phyloP scores from a whole-genome alignment of 2,797 vertebrate genomes.

The Anas acuta region DNA sequence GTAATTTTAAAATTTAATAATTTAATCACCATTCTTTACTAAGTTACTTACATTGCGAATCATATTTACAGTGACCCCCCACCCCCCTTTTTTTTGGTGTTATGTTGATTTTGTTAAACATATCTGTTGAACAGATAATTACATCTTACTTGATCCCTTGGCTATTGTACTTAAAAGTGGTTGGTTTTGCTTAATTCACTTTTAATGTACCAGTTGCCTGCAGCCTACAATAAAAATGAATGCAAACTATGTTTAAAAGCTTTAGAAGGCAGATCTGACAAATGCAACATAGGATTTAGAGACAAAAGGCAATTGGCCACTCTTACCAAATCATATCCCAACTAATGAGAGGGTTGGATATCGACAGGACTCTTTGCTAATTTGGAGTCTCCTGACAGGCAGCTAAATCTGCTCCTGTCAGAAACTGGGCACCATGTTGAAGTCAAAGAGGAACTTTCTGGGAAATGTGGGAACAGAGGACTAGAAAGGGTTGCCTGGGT shows the following conservation, averaged over 20 bases:
- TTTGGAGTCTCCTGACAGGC: slow-evolving; percentile 15
- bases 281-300: slow-evolving; percentile 44
- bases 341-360: slow-evolving; percentile 57
- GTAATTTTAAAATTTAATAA: slow-evolving; percentile 4
- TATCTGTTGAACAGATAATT: not conserved
- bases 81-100: not conserved
- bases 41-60: not conserved
- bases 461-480: not conserved
- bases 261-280: slow-evolving; percentile 62
- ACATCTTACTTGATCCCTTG: slow-evolving; percentile 5
- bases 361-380: not conserved
- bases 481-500: not conserved
- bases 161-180: slow-evolving; percentile 33
- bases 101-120: slow-evolving; percentile 21
- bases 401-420: slow-evolving; percentile 35
- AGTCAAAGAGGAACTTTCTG: slow-evolving; percentile 37
- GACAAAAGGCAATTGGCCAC: slow-evolving; percentile 37
- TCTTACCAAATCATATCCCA: slow-evolving; percentile 53
- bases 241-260: slow-evolving; percentile 44
- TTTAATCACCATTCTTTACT: not conserved
- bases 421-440: slow-evolving; percentile 15
- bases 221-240: slow-evolving; percentile 45
- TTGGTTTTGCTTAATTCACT: slow-evolving; percentile 17
- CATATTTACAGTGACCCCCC: not conserved
- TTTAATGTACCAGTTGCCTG: slow-evolving; percentile 32